Percentiles rank a stretch among this genome's conserved stretches.
phyloP scores from a whole-genome alignment of 2,113 vertebrate species.

The Fulica atra region DNA sequence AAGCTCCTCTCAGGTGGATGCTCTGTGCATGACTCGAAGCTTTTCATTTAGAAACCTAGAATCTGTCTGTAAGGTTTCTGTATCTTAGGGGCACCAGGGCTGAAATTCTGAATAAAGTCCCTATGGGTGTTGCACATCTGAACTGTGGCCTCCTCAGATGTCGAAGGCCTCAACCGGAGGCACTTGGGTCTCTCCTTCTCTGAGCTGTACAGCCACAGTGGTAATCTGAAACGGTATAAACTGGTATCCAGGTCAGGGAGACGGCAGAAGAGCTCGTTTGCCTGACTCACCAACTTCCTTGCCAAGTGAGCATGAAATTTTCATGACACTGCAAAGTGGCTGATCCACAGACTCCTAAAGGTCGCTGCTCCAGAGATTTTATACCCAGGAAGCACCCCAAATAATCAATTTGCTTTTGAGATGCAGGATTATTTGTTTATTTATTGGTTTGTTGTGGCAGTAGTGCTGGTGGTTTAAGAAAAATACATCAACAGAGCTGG shows the following conservation, averaged over 20 bases:
- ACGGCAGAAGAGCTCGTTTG: background rate
- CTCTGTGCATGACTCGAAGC: background rate
- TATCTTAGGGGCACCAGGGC: background rate
- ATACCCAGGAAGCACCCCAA: background rate
- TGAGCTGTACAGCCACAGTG: background rate
- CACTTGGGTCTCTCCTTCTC: background rate
- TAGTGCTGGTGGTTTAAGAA: background rate
- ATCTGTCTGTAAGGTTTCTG: rapidly evolving
- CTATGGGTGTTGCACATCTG: background rate
- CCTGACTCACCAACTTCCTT: slow-evolving; percentile 52
- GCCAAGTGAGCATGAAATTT: slow-evolving; percentile 57
- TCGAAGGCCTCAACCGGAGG: background rate
- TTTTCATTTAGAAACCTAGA: background rate
- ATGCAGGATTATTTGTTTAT: background rate
- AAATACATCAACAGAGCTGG: background rate
- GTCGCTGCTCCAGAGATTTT: background rate
- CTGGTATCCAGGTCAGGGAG: slow-evolving; percentile 27
- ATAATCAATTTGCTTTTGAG: background rate
- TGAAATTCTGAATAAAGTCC: background rate
- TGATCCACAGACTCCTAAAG: slow-evolving; percentile 16
- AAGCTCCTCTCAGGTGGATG: background rate
- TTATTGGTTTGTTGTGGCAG: background rate
- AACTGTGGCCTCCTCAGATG: background rate
- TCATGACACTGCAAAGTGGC: slow-evolving; percentile 42
- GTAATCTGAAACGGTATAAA: background rate